Percentiles rank a stretch among this genome's conserved stretches.
Conservation (phyloP, 2,113 vertebrate species). For the Brachirus orientalis region DNA sequence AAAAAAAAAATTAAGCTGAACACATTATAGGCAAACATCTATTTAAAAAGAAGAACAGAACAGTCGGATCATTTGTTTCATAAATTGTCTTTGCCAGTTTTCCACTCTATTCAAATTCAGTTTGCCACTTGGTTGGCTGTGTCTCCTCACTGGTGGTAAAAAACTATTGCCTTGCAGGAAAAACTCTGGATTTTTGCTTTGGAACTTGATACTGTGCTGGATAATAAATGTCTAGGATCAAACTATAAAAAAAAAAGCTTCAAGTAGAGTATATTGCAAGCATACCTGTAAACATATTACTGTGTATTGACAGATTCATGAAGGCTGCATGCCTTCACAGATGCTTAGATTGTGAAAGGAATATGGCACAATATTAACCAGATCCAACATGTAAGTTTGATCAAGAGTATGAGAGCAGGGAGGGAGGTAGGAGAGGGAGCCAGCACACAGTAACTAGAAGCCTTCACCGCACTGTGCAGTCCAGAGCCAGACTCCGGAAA, state of each 20-base stretch:
- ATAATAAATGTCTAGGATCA: constrained; percentile 55
- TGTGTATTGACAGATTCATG: not conserved
- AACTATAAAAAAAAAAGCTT: constrained; percentile 44
- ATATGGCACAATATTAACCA: constrained; percentile 28
- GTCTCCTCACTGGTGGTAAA: constrained; percentile 51
- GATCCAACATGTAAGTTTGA: constrained; percentile 40
- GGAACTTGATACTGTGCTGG: constrained; percentile 60
- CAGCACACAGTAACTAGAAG: constrained; percentile 57
- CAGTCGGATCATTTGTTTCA: constrained; percentile 39
- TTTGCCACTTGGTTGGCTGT: constrained; percentile 60
- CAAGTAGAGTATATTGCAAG: constrained; percentile 5
- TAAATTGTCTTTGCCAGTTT: constrained; percentile 53
- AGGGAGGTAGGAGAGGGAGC: constrained; percentile 28
- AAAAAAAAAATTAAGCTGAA: too few species aligned
- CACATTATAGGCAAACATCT: constrained; percentile 51
- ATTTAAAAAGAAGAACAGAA: constrained; percentile 31
- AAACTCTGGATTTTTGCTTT: constrained; percentile 70
- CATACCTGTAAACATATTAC: constrained; percentile 23
- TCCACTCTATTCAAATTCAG: constrained; percentile 66
- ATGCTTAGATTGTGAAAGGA: constrained; percentile 30
- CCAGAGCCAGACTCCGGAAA: constrained; percentile 77
- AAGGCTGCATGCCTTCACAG: constrained; percentile 14
- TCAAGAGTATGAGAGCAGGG: constrained; percentile 17
- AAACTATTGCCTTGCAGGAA: constrained; percentile 57
- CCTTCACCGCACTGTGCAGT: constrained; percentile 55